Conservation (phyloP, 2,888 invertebrate genomes). For the Philopedon plagiatum region DNA sequence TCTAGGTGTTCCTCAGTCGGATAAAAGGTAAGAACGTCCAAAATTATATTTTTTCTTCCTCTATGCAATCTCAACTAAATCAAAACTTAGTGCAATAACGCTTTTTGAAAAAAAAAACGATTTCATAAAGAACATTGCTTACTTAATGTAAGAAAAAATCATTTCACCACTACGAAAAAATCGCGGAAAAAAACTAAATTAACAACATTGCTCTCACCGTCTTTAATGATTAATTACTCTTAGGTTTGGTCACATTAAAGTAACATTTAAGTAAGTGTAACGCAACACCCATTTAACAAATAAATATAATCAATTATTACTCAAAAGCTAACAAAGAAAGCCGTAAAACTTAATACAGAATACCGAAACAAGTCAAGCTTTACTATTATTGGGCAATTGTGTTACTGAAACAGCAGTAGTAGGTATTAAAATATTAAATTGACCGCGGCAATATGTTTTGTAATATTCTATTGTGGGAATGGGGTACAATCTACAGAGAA, state of each 20-base stretch:
- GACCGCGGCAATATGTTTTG: neutral
- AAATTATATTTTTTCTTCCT: no score
- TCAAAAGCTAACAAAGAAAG: slow-evolving; percentile 1
- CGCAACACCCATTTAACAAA: neutral
- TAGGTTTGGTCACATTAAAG: neutral
- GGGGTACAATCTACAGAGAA: no score
- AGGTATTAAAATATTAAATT: neutral
- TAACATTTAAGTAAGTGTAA: neutral
- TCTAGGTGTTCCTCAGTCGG: no score
- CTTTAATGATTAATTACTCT: neutral
- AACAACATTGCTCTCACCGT: neutral
- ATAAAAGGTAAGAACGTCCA: no score
- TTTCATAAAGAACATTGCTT: no score
- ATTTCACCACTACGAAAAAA: no score
- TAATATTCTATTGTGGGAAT: neutral
- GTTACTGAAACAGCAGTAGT: neutral
- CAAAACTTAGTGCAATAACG: no score
- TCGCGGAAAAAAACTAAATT: no score
- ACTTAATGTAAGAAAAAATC: no score
- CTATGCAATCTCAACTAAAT: no score
- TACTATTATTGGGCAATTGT: neutral
- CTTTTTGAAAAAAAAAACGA: no score
- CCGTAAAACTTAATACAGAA: neutral
- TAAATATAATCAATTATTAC: neutral
- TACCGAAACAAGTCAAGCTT: neutral